A percentile compares a stretch with the other conserved stretches of the same genome.
Evolutionary conservation across 2,113 vertebrate species (phyloP).

Genomic region (Neolamprologus modestus): DNA sequence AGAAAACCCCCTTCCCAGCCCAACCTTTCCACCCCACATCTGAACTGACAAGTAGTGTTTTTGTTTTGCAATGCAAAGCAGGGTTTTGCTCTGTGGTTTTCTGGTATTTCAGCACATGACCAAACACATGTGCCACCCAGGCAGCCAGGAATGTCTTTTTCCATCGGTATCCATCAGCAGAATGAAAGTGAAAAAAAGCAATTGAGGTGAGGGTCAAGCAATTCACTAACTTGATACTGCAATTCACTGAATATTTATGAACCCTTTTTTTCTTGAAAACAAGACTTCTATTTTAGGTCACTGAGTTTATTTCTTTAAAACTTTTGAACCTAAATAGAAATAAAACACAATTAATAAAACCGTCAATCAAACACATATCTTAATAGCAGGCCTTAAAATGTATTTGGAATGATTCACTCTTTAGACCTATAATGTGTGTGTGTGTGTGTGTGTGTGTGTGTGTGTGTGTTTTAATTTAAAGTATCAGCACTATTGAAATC

Average conservation of each 20-base stretch:
- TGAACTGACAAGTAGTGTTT: conserved; percentile 21
- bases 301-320: not conserved
- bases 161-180: not conserved
- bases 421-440: not conserved
- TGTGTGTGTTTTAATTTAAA: not conserved
- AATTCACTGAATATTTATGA: conserved; percentile 10
- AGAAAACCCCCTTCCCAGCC: not conserved
- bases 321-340: not conserved
- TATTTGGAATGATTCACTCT: not conserved
- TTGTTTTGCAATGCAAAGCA: conserved; percentile 49
- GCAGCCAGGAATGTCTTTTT: not conserved
- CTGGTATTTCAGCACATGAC: conserved; percentile 28
- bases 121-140: conserved; percentile 19
- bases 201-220: not conserved
- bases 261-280: not conserved
- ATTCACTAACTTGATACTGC: not conserved
- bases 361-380: not conserved
- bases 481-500: not conserved
- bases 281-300: not conserved
- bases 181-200: not conserved
- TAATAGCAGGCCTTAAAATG: not conserved
- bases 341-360: not conserved
- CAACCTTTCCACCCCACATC: not conserved
- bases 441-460: not conserved
- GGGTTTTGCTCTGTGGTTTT: conserved; percentile 7